phyloP scores from a whole-genome alignment of 2,888 invertebrate species.

The Corbicula japonica region DNA sequence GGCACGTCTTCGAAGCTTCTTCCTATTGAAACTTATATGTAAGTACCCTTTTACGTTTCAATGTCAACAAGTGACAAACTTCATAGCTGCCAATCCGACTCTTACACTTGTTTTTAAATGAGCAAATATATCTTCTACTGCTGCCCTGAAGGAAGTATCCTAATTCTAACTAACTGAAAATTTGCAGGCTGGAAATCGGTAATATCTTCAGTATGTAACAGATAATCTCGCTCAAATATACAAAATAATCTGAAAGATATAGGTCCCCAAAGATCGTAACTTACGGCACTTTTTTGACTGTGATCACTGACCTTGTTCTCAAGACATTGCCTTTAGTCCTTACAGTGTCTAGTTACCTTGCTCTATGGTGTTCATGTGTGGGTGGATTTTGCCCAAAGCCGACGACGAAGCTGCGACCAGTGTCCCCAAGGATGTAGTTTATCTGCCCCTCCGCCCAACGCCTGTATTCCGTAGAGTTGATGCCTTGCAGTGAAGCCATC shows the following conservation, averaged over 20 bases:
- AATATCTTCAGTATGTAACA: neutral
- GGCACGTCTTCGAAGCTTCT: too few relatives aligned
- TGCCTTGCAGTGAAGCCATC: constrained; percentile 73
- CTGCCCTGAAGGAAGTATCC: too few relatives aligned
- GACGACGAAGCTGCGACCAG: constrained; percentile 68
- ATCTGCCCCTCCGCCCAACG: constrained; percentile 75
- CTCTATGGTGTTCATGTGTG: constrained; percentile 68
- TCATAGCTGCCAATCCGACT: too few relatives aligned
- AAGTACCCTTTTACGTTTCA: too few relatives aligned
- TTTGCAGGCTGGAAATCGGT: neutral
- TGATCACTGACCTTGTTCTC: neutral
- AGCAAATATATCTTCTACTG: too few relatives aligned
- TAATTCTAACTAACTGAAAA: neutral
- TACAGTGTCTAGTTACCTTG: constrained; percentile 51
- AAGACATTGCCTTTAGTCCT: too few relatives aligned
- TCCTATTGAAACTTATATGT: too few relatives aligned
- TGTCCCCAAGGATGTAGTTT: constrained; percentile 75
- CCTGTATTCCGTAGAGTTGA: constrained; percentile 60
- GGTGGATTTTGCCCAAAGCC: constrained; percentile 73
- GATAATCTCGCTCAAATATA: neutral
- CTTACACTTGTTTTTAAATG: too few relatives aligned
- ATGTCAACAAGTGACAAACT: too few relatives aligned
- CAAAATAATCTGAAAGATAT: neutral
- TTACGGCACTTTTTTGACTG: neutral
- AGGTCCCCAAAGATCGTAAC: neutral